A percentile compares a stretch with the other conserved stretches of the same genome.
Evolutionary conservation across 2,888 invertebrate species (phyloP).

Genomic region (Nysson spinosus): DNA sequence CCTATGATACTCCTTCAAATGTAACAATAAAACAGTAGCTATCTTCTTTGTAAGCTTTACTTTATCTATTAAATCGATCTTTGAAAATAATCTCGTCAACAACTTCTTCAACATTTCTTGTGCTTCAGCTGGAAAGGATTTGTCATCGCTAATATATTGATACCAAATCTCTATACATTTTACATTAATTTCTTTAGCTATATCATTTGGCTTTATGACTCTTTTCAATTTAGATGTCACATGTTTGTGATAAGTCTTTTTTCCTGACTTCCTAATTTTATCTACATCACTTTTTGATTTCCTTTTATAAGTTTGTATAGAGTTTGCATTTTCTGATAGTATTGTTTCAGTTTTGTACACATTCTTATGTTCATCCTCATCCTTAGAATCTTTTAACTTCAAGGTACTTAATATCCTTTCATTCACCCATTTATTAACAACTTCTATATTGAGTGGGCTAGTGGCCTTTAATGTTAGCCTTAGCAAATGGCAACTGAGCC

Average conservation of each 20-base stretch:
- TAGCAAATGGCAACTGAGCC: conserved; percentile 67
- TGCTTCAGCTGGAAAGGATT: conserved; percentile 77
- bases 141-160: conserved; percentile 77
- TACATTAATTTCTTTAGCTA: conserved; percentile 77
- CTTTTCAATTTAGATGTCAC: conserved; percentile 9
- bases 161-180: conserved; percentile 79
- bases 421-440: conserved; percentile 61
- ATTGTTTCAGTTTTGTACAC: conserved; percentile 23
- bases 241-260: conserved; percentile 13
- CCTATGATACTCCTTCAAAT: conserved; percentile 83
- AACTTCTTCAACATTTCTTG: conserved; percentile 76
- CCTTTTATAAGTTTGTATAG: neutral
- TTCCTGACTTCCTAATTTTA: conserved; percentile 5
- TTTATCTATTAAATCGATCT: conserved; percentile 75
- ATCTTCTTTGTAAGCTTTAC: conserved; percentile 75
- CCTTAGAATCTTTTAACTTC: conserved; percentile 7
- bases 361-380: conserved; percentile 4
- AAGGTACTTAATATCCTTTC: conserved; percentile 41
- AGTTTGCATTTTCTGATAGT: neutral
- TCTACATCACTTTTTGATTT: conserved; percentile 1
- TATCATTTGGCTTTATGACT: conserved; percentile 28
- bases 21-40: conserved; percentile 80
- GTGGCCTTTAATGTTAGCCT: conserved; percentile 67
- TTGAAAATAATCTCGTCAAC: conserved; percentile 73
- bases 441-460: conserved; percentile 59